A percentile compares a stretch with the other conserved stretches of the same genome.
phyloP scores from a whole-genome alignment of 2,797 vertebrate genomes.

The Monodelphis domestica region DNA sequence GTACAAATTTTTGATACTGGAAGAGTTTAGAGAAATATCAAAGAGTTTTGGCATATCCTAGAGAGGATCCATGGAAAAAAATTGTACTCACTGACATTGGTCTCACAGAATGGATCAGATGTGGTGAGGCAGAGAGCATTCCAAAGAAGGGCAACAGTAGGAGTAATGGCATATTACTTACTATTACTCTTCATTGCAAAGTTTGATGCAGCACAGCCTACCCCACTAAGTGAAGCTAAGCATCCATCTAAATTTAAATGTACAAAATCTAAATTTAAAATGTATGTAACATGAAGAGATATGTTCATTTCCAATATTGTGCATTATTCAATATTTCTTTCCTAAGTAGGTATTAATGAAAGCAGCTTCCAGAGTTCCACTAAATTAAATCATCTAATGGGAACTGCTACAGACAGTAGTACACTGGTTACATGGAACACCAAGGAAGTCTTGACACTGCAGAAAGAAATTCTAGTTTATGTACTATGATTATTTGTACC shows the following conservation, averaged over 20 bases:
- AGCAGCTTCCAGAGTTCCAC: neutral
- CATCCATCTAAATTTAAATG: neutral
- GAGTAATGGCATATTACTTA: neutral
- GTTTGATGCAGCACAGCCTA: neutral
- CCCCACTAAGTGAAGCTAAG: neutral
- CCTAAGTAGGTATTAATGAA: neutral
- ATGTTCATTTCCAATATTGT: neutral
- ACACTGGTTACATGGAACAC: neutral
- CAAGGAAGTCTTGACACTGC: neutral
- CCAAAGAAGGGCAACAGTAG: neutral
- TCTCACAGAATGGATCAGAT: neutral
- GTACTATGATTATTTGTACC: neutral
- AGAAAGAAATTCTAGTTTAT: neutral
- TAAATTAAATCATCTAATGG: neutral
- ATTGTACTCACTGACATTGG: neutral
- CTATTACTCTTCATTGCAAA: neutral
- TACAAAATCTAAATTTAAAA: neutral
- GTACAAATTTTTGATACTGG: neutral
- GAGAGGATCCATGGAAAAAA: neutral
- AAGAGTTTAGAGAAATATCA: neutral
- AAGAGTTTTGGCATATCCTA: neutral
- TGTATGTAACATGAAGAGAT: neutral
- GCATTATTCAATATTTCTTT: neutral
- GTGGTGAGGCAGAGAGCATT: neutral
- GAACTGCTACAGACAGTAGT: neutral